phyloP scores from a whole-genome alignment of 2,113 vertebrate species.

The Chaetura pelagica region DNA sequence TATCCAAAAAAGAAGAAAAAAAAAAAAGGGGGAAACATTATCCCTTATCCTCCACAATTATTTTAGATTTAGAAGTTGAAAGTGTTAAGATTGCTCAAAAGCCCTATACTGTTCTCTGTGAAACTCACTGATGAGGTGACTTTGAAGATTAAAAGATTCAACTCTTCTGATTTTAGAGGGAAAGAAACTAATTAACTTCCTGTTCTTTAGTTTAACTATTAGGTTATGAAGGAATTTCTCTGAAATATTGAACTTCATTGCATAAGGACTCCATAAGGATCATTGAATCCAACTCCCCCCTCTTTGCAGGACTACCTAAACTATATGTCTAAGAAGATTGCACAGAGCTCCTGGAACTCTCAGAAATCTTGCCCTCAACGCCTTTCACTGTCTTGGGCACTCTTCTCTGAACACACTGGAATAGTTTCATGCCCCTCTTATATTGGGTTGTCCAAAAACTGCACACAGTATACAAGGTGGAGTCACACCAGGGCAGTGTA shows the following conservation, averaged over 20 bases:
- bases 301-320: neutral
- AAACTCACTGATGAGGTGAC: neutral
- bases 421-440: neutral
- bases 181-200: neutral
- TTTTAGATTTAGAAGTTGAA: neutral
- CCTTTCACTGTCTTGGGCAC: neutral
- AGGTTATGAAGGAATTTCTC: neutral
- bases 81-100: neutral
- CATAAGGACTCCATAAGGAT: neutral
- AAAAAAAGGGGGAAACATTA: neutral
- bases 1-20: neutral
- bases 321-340: neutral
- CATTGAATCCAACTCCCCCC: neutral
- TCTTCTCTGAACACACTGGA: accelerated
- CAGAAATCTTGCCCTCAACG: neutral
- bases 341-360: neutral
- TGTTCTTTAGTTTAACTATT: neutral
- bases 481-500: neutral
- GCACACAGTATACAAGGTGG: accelerated
- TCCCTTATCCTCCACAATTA: neutral
- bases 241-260: neutral
- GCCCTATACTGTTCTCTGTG: neutral
- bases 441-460: neutral
- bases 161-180: neutral
- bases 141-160: accelerated